A percentile compares a stretch with the other conserved stretches of the same genome.
phyloP scores from a whole-genome alignment of 2,888 invertebrate genomes.

The Sarcophaga caerulescens region DNA sequence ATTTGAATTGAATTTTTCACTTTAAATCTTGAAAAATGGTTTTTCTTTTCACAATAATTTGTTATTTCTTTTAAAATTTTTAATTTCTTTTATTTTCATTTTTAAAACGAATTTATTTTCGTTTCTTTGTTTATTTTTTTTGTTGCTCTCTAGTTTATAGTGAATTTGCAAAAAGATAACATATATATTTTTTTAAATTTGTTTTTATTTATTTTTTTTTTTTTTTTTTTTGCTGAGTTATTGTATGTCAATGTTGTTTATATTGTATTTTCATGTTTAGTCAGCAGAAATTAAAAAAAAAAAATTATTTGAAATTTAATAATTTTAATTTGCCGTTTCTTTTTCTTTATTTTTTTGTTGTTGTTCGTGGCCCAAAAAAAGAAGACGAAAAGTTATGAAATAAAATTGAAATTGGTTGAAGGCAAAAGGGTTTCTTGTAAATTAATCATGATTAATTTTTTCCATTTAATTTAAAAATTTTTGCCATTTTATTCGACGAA shows the following conservation, averaged over 20 bases:
- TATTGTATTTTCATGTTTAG: slow-evolving; percentile 28
- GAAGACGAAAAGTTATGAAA: background rate
- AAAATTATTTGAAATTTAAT: slow-evolving; percentile 22
- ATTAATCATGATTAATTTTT: no score
- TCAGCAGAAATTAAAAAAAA: slow-evolving; percentile 42
- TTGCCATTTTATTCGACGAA: no score
- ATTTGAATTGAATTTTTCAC: no score
- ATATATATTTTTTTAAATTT: slow-evolving; percentile 15
- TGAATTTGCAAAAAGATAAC: background rate
- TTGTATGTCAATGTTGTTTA: slow-evolving; percentile 57
- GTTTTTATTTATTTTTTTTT: slow-evolving; percentile 1
- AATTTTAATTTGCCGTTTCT: slow-evolving; percentile 27
- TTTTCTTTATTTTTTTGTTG: slow-evolving; percentile 8
- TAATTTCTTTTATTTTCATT: no score
- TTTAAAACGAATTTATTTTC: no score
- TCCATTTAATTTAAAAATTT: no score
- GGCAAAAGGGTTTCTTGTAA: background rate
- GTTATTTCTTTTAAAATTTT: no score
- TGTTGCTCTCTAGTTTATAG: no score
- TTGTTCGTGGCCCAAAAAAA: background rate
- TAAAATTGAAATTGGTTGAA: background rate
- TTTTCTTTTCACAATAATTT: no score
- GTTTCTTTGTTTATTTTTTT: no score
- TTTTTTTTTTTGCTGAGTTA: slow-evolving; percentile 38
- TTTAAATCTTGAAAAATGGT: no score